phyloP scores from a whole-genome alignment of 37 sponge, comb jelly and placozoan genomes.

The Haliclona indistincta region DNA sequence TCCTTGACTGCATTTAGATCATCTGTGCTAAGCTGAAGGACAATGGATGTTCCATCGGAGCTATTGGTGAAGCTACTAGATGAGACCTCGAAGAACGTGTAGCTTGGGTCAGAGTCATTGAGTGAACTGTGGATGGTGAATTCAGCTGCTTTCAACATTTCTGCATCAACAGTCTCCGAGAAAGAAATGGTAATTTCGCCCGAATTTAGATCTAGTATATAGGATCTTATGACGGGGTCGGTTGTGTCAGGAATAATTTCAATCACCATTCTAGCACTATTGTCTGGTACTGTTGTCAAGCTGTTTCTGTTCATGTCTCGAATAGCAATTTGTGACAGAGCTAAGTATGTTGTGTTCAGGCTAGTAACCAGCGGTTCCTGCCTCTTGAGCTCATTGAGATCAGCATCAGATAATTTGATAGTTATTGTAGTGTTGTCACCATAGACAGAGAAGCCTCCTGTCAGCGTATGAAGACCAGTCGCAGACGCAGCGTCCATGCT shows the following conservation, averaged over 20 bases:
- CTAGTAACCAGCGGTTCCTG: conserved; percentile 41
- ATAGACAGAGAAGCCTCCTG: conserved; percentile 59
- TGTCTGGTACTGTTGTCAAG: conserved; percentile 28
- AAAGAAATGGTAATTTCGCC: conserved; percentile 69
- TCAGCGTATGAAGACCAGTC: conserved; percentile 47
- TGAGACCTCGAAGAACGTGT: conserved; percentile 26
- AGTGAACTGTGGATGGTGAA: conserved; percentile 54
- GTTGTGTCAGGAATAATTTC: conserved; percentile 54
- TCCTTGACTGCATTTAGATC: conserved; percentile 87
- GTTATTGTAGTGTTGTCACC: conserved; percentile 68
- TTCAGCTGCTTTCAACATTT: conserved; percentile 30
- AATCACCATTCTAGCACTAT: conserved; percentile 16
- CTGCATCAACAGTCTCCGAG: conserved; percentile 81
- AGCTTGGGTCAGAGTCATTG: conserved; percentile 31
- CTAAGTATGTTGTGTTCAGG: conserved; percentile 48
- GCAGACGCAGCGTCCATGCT: neutral
- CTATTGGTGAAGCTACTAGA: conserved; percentile 28
- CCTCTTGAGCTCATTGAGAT: conserved; percentile 86
- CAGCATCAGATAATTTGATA: conserved; percentile 51
- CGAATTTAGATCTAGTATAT: conserved; percentile 60
- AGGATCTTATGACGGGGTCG: conserved; percentile 58
- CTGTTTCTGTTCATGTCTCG: conserved; percentile 71
- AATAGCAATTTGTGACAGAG: conserved; percentile 61
- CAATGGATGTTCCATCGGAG: conserved; percentile 30
- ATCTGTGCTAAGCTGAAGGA: conserved; percentile 35